phyloP scores from a whole-genome alignment of 2,113 vertebrate genomes.

The Cebus imitator region DNA sequence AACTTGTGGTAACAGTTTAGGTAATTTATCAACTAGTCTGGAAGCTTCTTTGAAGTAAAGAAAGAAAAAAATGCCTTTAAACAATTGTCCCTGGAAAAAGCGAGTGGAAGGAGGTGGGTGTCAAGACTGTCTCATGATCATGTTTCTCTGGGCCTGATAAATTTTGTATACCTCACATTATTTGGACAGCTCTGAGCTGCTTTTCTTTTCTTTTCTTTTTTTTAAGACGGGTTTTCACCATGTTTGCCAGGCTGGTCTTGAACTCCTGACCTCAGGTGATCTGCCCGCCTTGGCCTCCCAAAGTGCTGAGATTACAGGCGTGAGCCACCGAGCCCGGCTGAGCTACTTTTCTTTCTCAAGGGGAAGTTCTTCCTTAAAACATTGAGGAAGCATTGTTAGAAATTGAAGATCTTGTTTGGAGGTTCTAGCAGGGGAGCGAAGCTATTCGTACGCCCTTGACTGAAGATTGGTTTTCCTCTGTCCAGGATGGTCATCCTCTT shows the following conservation, averaged over 20 bases:
- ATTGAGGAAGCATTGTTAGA: background rate
- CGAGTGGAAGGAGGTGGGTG: background rate
- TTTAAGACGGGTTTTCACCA: too few species aligned
- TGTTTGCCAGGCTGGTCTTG: too few species aligned
- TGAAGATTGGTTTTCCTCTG: too few species aligned
- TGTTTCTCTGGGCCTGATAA: background rate
- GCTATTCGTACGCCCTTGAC: too few species aligned
- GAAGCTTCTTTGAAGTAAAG: background rate
- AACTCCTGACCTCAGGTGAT: too few species aligned
- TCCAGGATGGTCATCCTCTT: too few species aligned
- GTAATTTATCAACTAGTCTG: background rate
- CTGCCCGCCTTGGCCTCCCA: too few species aligned
- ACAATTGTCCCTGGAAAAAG: background rate
- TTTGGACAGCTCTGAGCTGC: background rate
- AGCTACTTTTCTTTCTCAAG: background rate
- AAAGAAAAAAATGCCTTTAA: background rate
- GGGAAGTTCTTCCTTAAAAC: background rate
- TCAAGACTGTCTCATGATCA: background rate
- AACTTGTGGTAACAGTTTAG: background rate
- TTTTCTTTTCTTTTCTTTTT: background rate
- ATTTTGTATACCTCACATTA: background rate
- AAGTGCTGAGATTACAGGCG: too few species aligned
- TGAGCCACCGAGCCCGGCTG: background rate
- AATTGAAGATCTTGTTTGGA: background rate
- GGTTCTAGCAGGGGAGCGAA: too few species aligned